These are phyloP conservation scores for Quadroppia sp. DNA, from an alignment of 2,888 invertebrate species.

Conservation along the genomic window DNA sequence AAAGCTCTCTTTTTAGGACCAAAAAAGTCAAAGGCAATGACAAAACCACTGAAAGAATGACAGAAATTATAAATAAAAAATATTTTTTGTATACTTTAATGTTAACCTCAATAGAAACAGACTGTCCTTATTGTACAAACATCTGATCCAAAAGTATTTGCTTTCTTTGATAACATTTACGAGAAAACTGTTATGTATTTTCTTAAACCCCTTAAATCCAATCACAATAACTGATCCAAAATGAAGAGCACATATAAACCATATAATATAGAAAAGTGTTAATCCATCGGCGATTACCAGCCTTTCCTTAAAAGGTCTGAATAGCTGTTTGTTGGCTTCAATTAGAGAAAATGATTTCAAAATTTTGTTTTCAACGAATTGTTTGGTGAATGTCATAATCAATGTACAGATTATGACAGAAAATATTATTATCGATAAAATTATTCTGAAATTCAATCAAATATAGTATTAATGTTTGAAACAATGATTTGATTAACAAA, in stretches of 20 bases:
- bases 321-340: background rate
- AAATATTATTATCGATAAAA: background rate
- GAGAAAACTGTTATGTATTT: background rate
- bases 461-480: too few species aligned
- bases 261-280: background rate
- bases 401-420: background rate
- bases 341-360: background rate
- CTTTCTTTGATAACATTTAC: background rate
- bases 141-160: constrained; percentile 14
- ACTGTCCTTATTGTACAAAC: background rate
- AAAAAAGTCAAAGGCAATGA: constrained; percentile 33
- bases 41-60: constrained; percentile 15
- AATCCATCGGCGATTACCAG: background rate
- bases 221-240: background rate
- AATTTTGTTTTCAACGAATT: too few species aligned
- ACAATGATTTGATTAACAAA: background rate
- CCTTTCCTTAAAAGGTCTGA: background rate
- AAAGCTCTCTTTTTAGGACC: background rate
- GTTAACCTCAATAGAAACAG: background rate
- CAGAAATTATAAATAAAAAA: background rate
- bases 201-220: background rate
- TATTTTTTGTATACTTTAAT: background rate
- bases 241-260: background rate
- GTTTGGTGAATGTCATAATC: too few species aligned
- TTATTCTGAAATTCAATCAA: too few species aligned